Base-by-base conservation (phyloP, 2,113 vertebrate genomes). In the Cyphotilapia sp. region DNA sequence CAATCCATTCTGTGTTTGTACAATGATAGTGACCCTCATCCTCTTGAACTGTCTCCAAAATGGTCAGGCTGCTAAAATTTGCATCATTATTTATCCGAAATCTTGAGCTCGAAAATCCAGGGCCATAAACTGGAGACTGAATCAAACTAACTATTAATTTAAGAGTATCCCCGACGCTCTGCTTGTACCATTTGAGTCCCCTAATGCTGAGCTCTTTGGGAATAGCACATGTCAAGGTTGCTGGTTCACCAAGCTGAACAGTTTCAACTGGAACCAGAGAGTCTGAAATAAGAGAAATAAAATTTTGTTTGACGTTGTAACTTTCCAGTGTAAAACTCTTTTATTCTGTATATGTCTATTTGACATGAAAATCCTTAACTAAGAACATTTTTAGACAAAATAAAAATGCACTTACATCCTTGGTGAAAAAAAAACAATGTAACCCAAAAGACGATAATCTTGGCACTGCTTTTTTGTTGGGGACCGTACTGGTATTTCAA, bases 381-480 rank as follows among this genome's bases (percentile, higher is more conserved):
- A 2, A 31, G 13, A 59, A 6, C 5, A 59, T 59, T 59, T 59
- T 61, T 56, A 54, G 6, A 16, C 6, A 59, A 7, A 16, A 42
- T 5, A 4, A 69, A 8, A 42, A 61, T 29, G 14, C 8, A 31
- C 57, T 61, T 31, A 61, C 27, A 31, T 61, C 57, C 57, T 61
- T 33, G 5, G 29, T 63, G 27, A 31, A 31, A 17, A 61, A 0
- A 2, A 1, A 7, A 0, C 29, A 33, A 1, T 19, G 29, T 33
- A 63, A 63, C 14, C 59, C 29, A 63, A 35, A 33, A 63, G 59
- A 63, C 17, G 2, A 63, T 63, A 17, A 63, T 11, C 3, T 2
- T 61, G 57, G 29, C 29, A 3, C 5, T 61, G 9, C 59, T 33
- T 63, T 7, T 7, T 33, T 63, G 59, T 63, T 33, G 16, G 59